phyloP scores from a whole-genome alignment of 1,140 invertebrate species.

The Meloidogyne hapla region DNA sequence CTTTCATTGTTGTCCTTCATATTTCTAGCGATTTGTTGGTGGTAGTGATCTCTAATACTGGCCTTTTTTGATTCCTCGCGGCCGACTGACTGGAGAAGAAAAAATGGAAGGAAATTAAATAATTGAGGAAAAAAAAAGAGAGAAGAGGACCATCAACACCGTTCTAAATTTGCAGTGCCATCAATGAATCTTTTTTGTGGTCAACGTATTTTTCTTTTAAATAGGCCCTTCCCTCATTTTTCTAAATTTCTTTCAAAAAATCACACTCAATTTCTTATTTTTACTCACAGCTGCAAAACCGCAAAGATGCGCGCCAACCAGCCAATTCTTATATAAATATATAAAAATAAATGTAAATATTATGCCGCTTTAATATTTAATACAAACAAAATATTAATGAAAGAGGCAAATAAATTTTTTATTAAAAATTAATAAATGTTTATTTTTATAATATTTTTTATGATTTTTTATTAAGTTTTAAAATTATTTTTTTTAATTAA shows the following conservation, averaged over 20 bases:
- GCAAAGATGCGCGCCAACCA: background rate
- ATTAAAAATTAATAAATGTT: too few species aligned
- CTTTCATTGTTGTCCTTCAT: background rate
- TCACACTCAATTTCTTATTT: background rate
- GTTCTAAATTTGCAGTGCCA: background rate
- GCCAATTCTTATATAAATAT: background rate
- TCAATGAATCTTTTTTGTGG: background rate
- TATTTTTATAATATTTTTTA: too few species aligned
- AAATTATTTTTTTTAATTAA: too few species aligned
- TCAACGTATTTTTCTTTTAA: background rate
- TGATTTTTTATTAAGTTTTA: too few species aligned
- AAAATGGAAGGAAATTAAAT: background rate
- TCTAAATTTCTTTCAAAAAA: background rate
- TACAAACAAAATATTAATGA: too few species aligned
- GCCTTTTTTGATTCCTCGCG: background rate
- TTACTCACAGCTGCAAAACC: constrained; percentile 5
- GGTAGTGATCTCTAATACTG: background rate
- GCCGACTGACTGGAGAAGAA: background rate
- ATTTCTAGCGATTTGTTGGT: background rate
- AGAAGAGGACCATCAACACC: background rate
- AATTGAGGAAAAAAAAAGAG: background rate
- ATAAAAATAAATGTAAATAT: background rate
- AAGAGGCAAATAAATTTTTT: too few species aligned
- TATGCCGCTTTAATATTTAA: background rate
- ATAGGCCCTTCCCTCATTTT: background rate